Evolutionary conservation across 2,113 vertebrate species (phyloP).

Genomic region (Aptenodytes forsteri): DNA sequence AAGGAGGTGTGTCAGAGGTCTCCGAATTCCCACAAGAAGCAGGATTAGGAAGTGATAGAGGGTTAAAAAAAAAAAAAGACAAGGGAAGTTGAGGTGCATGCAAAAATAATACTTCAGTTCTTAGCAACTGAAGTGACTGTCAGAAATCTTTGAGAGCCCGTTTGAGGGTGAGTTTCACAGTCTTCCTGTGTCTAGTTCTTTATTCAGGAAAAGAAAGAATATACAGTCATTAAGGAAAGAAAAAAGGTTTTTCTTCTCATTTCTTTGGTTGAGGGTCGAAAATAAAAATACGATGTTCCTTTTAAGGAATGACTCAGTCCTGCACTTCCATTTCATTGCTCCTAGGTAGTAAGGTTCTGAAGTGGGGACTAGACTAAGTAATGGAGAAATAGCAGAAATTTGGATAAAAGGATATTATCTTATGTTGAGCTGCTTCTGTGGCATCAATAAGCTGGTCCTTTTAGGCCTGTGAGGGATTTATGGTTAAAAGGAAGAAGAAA

Average conservation of each 20-base stretch:
- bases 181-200: not conserved
- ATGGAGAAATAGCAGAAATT: not conserved
- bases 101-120: not conserved
- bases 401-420: not conserved
- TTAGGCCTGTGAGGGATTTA: not conserved
- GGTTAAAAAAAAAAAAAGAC: not conserved
- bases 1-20: not conserved
- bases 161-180: not conserved
- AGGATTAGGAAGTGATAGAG: not conserved
- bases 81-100: not conserved
- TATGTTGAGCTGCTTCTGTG: not conserved
- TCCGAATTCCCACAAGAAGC: not conserved
- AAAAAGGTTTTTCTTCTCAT: fast-evolving
- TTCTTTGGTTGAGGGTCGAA: not conserved
- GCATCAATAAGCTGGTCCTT: not conserved
- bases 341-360: not conserved
- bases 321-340: not conserved
- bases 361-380: not conserved
- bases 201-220: not conserved
- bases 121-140: not conserved
- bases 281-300: not conserved
- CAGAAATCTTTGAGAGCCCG: not conserved
- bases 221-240: not conserved
- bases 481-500: not conserved
- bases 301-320: not conserved